Evolutionary conservation across 2,888 invertebrate species (phyloP), one percentile per base, ranked within the genome.

Genomic region (Beris chalybata): DNA sequence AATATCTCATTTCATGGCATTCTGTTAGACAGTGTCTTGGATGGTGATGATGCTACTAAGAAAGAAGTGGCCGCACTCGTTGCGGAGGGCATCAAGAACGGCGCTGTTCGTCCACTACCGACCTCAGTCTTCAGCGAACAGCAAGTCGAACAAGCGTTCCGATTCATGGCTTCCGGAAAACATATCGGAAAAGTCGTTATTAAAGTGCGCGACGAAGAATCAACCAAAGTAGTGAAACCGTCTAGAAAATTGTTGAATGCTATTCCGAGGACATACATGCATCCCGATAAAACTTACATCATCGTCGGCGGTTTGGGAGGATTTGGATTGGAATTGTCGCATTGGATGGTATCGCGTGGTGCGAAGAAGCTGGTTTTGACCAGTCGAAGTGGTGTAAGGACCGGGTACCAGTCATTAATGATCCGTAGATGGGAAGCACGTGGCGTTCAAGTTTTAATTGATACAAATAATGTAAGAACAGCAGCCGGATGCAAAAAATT

Each of bases 1-100:
- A 98, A 98, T 80, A 92, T 94, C 12, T 90, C 95, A 13, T 96
- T 99, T 88, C 97, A 98, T 82, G 98, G 98, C 72, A 96, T 99
- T 76, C 84, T 98, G 48, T 83, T 99, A 75, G 98, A 98, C 82
- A 92, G 95, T 52, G 84, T 98, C 67, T 95, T 97, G 85, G 93
- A 91, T 71, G 85, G 84, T 4, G 78, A 84, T 63, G 84, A 85
- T 69, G 83, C 83, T 56, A 83, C 85, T 65, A 92, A 93, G 67
- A 92, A 92, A 81, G 87, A 86, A 73, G 91, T 97, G 32, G 89
- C 91, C 22, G 81, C 85, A 50, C 85, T 96, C 71, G 87, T 98
- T 1, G 84, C 84, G 38, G 90, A 93, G 70, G 98, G 98, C 70
- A 93, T 99, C 74, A 85, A 86, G 69, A 85, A 79, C 71, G 97